Conservation (phyloP, 2,113 vertebrate genomes). For the Cyphomyrus discorhynchus region DNA sequence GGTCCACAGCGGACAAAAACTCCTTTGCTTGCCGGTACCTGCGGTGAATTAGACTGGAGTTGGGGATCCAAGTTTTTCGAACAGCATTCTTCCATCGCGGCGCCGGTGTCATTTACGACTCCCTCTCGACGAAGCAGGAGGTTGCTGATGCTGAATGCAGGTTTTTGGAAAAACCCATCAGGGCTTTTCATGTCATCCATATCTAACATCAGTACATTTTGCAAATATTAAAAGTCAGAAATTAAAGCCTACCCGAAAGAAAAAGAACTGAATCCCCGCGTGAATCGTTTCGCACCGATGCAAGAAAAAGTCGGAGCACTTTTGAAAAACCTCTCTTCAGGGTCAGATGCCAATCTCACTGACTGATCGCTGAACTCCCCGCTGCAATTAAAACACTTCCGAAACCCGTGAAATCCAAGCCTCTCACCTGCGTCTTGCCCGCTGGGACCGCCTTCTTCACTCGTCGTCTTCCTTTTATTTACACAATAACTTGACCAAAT, state of each 20-base stretch:
- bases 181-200: conserved; percentile 51
- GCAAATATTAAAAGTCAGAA: background rate
- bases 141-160: conserved; percentile 67
- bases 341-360: conserved; percentile 40
- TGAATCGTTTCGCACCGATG: background rate
- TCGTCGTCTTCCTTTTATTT: conserved; percentile 24
- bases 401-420: conserved; percentile 46
- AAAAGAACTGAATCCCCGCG: background rate
- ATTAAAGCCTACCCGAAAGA: background rate
- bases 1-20: conserved; percentile 19
- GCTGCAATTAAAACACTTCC: conserved; percentile 51
- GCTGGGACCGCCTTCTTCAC: conserved; percentile 31
- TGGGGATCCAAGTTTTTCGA: background rate
- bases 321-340: background rate
- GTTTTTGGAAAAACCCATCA: conserved; percentile 48
- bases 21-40: conserved; percentile 19
- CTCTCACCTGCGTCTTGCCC: conserved; percentile 39
- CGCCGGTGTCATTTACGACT: conserved; percentile 29
- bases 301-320: conserved; percentile 33
- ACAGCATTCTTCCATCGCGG: background rate
- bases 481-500: conserved; percentile 26
- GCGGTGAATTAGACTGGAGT: conserved; percentile 24
- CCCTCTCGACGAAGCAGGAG: conserved; percentile 54
- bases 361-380: conserved; percentile 56
- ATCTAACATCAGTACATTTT: background rate